Evolutionary conservation across 2,113 vertebrate genomes (phyloP).

Genomic region (Corythaixoides concolor): DNA sequence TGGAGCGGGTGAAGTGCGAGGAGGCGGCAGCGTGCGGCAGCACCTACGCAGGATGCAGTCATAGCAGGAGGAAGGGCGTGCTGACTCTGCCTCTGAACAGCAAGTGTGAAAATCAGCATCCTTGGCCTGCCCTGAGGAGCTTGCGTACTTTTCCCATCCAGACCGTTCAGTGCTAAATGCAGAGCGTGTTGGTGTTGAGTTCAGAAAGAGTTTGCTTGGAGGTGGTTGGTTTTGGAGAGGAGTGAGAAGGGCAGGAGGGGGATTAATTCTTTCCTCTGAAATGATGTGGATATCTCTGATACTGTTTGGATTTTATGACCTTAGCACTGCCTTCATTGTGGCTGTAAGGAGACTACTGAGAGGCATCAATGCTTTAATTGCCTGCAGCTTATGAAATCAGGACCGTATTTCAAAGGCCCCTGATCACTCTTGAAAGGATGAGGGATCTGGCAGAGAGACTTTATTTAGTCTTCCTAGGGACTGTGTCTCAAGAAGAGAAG

Average conservation of each 20-base stretch:
- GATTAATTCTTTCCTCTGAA: not conserved
- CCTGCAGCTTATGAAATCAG: not conserved
- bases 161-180: not conserved
- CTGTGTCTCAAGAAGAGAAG: not conserved
- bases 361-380: not conserved
- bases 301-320: not conserved
- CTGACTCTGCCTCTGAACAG: not conserved
- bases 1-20: not conserved
- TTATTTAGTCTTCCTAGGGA: not conserved
- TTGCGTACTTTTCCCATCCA: not conserved
- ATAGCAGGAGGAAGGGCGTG: not conserved
- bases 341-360: not conserved
- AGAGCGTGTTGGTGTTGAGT: not conserved
- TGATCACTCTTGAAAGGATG: not conserved
- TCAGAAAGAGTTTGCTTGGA: not conserved
- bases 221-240: accelerated
- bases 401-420: not conserved
- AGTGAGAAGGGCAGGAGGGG: not conserved
- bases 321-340: not conserved
- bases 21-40: not conserved
- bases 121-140: not conserved
- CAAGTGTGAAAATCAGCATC: not conserved
- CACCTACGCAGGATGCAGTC: not conserved
- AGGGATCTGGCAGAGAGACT: not conserved
- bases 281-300: not conserved